Evolutionary conservation across 1,140 invertebrate species (phyloP), one percentile per base, ranked within the genome.

Genomic region (Pemphigus obesinymphae): DNA sequence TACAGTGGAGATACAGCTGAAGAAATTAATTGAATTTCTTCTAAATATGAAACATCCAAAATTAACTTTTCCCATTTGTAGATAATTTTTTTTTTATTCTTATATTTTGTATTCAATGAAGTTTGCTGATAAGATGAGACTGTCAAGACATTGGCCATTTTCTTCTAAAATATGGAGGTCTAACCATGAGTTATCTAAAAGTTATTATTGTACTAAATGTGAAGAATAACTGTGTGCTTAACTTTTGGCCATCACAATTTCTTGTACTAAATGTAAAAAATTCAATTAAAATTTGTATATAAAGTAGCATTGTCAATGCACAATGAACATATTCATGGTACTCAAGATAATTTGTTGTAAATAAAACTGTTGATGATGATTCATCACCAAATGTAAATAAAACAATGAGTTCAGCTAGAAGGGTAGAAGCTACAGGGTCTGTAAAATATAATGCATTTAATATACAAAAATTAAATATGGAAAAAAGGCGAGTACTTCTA

Each of bases 181-280:
- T 3, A 73, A 31, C 31, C 26, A 1, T 5, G 2, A 26, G 29
- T 7, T 45, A 40, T 55, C 76, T 45, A 4, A 10, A 0, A 80
- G 45, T 29, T 80, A 80, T 63, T 80, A 80, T 63, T 80, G 76
- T 43, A 63, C 76, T 45, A 43, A 80, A 43, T 80, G 76, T 45
- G 45, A 80, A 45, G 58, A 80, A n/a, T 80, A 63, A 31, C 63
- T 63, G 43, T 55, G 31, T 37, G 76, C 3, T 1, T 45, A 20
- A n/a, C 15, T 26, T 80, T 80, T 63, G 17, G 7, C n/a, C 10
- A 43, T 43, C 76, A 80, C 37, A 8, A 63, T 10, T 40, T 2
- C 34, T 17, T 80, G 76, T 63, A 20, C 4, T 29, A 43, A 63
- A 43, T 80, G 76, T 63, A 4, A 11, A 3, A n/a, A n/a, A n/a